Conservation (phyloP, 2,113 vertebrate genomes). For the Paralichthys olivaceus region DNA sequence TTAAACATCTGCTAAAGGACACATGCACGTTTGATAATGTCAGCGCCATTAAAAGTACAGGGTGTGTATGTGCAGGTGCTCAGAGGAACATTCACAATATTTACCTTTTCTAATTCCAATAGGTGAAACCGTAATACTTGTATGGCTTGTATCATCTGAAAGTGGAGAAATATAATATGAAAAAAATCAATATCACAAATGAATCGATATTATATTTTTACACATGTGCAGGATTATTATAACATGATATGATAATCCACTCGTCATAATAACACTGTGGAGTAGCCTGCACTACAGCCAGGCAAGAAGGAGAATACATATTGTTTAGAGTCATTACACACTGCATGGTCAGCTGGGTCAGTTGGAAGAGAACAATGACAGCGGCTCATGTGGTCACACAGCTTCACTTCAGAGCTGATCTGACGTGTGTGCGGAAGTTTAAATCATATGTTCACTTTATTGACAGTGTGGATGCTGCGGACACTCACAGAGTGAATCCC, state of each 20-base stretch:
- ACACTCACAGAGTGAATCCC: constrained; percentile 34
- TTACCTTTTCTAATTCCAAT: constrained; percentile 99
- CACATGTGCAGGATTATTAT: neutral
- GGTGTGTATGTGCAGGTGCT: neutral
- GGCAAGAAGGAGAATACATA: neutral
- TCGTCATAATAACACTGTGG: neutral
- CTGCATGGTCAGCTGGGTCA: constrained; percentile 58
- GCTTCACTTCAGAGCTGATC: constrained; percentile 45
- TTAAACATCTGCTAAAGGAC: neutral
- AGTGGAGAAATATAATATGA: constrained; percentile 2
- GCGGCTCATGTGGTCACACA: constrained; percentile 52
- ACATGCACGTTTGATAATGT: neutral
- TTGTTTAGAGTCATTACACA: constrained; percentile 29
- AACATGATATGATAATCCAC: neutral
- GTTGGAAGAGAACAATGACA: constrained; percentile 50
- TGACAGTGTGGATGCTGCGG: constrained; percentile 60
- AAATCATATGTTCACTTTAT: constrained; percentile 63
- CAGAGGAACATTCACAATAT: constrained; percentile 28
- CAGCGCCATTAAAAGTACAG: neutral
- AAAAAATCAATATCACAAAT: constrained; percentile 19
- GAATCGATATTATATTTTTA: constrained; percentile 4
- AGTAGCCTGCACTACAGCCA: neutral
- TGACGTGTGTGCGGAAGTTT: constrained; percentile 60
- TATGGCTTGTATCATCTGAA: constrained; percentile 99
- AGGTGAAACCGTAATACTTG: constrained; percentile 99